Conservation (phyloP, 2,888 invertebrate genomes). For the Odontothrips loti region DNA sequence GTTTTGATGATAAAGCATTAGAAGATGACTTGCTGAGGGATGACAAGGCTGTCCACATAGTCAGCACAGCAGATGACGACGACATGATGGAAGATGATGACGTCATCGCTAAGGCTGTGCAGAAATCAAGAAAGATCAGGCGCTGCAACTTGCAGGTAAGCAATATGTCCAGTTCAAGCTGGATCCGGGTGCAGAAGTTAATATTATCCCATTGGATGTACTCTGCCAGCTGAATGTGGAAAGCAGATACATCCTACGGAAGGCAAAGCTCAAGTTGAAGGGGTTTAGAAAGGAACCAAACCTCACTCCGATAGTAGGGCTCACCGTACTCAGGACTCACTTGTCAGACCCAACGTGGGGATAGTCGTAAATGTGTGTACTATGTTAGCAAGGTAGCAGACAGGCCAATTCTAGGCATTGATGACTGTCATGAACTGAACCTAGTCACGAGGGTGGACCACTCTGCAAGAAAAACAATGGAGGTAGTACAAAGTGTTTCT, state of each 20-base stretch:
- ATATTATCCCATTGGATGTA: neutral
- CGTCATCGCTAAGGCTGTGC: no score
- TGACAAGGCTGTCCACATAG: neutral
- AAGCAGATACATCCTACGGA: no score
- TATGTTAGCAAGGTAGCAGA: neutral
- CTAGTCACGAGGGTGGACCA: neutral
- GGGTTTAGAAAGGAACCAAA: neutral
- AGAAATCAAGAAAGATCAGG: no score
- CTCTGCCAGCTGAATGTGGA: neutral
- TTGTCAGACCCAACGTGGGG: neutral
- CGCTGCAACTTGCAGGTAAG: neutral
- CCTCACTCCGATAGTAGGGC: neutral
- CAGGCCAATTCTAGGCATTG: neutral
- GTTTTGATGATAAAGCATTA: neutral
- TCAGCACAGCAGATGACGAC: neutral
- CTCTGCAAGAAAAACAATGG: no score
- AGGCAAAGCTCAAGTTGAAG: neutral
- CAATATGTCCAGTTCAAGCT: neutral
- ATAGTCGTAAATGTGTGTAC: neutral
- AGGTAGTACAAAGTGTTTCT: neutral
- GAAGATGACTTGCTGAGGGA: neutral
- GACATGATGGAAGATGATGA: neutral
- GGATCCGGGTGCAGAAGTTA: neutral
- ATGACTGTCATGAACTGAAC: neutral
- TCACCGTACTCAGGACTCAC: neutral